phyloP scores from a whole-genome alignment of 2,113 vertebrate genomes.

The Otolemur garnettii region DNA sequence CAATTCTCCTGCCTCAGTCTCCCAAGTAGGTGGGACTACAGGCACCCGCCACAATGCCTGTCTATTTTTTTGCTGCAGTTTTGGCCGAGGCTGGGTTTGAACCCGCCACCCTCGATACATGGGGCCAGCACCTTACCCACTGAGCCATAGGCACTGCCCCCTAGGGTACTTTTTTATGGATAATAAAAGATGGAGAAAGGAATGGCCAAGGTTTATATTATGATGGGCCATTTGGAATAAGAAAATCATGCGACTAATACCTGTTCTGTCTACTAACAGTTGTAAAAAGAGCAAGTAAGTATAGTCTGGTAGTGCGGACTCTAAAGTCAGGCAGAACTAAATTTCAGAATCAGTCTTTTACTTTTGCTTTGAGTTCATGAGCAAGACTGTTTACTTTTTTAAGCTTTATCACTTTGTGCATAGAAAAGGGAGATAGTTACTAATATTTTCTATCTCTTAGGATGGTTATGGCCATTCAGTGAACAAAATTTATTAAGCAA shows the following conservation, averaged over 20 bases:
- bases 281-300: background rate
- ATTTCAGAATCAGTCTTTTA: background rate
- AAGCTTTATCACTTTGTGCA: background rate
- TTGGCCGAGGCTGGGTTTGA: no score
- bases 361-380: background rate
- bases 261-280: background rate
- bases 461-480: background rate
- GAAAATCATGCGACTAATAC: background rate
- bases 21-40: no score
- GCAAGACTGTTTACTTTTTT: background rate
- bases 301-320: background rate
- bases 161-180: background rate
- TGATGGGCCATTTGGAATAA: constrained; percentile 29
- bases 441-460: background rate
- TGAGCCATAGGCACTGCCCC: no score
- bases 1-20: no score
- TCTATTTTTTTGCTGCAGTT: no score
- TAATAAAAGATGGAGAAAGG: background rate
- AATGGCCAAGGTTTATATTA: background rate
- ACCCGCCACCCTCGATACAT: no score
- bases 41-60: no score
- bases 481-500: background rate
- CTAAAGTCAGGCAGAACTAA: background rate
- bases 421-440: background rate
- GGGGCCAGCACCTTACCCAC: no score